Conservation (phyloP, 1,140 invertebrate genomes). For the Vanessa atalanta region DNA sequence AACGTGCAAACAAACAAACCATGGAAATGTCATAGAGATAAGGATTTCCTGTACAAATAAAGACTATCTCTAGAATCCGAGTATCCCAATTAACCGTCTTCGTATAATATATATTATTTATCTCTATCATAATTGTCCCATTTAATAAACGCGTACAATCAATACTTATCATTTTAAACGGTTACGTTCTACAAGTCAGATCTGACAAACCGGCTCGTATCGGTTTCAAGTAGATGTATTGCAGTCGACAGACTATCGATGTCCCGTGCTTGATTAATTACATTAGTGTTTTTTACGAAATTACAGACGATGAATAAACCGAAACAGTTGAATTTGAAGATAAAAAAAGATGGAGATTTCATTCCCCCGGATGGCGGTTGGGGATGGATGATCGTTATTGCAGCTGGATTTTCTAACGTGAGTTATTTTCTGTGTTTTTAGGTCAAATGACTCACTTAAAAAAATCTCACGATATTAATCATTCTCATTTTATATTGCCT, state of each 20-base stretch:
- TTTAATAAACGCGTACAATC: constrained; percentile 27
- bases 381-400: constrained; percentile 86
- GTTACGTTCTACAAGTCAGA: constrained; percentile 8
- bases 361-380: constrained; percentile 85
- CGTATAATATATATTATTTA: constrained; percentile 19
- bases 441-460: too few species aligned
- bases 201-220: constrained; percentile 9
- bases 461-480: too few species aligned
- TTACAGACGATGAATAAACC: constrained; percentile 55
- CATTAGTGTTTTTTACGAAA: background rate
- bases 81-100: constrained; percentile 5
- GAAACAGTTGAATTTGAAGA: constrained; percentile 56
- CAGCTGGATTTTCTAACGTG: constrained; percentile 83
- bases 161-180: constrained; percentile 38
- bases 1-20: background rate
- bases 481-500: too few species aligned
- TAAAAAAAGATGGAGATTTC: constrained; percentile 73
- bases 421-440: constrained; percentile 53
- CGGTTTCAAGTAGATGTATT: constrained; percentile 4
- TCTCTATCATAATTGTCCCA: constrained; percentile 23
- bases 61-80: background rate
- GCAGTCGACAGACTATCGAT: background rate
- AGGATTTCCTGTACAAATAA: background rate
- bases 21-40: background rate
- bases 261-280: background rate